Evolutionary conservation across 53 echinoderm and acorn worm species (phyloP).

Genomic region (Actinopyga echinites): DNA sequence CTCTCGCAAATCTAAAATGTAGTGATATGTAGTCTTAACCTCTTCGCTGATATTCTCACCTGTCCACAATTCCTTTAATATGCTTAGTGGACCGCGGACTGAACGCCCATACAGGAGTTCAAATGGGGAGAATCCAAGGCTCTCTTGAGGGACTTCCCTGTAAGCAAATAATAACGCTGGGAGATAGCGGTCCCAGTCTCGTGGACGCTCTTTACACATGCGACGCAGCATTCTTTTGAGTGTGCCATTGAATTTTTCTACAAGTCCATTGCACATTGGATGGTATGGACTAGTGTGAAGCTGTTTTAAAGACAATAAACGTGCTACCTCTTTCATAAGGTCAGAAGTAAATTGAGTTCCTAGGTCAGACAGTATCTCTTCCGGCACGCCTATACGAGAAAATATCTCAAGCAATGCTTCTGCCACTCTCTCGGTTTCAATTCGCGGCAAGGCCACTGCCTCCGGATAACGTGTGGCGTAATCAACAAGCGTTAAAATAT

Average conservation of each 20-base stretch:
- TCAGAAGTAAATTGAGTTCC: not conserved
- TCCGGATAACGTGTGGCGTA: not conserved
- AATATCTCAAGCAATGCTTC: not conserved
- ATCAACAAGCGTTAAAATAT: not conserved
- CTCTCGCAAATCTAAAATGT: too few species aligned
- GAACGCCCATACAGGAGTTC: too few species aligned
- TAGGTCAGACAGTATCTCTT: not conserved
- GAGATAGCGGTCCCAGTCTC: too few species aligned
- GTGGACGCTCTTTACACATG: conserved; percentile 47
- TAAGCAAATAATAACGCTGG: too few species aligned
- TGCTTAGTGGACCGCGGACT: too few species aligned
- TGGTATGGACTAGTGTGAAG: conserved; percentile 37
- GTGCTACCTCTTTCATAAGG: conserved; percentile 37
- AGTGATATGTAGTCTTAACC: too few species aligned
- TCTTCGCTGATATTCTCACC: too few species aligned
- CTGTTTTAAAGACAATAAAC: conserved; percentile 30
- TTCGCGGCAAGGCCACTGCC: not conserved
- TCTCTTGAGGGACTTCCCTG: too few species aligned
- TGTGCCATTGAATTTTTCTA: too few species aligned
- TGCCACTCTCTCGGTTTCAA: not conserved
- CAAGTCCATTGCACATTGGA: not conserved
- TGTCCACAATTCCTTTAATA: too few species aligned
- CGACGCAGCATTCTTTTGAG: not conserved
- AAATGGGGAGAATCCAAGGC: too few species aligned
- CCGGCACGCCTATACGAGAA: not conserved